Conservation (phyloP, 2,888 invertebrate genomes). For the Drosophila trichaetosa region DNA sequence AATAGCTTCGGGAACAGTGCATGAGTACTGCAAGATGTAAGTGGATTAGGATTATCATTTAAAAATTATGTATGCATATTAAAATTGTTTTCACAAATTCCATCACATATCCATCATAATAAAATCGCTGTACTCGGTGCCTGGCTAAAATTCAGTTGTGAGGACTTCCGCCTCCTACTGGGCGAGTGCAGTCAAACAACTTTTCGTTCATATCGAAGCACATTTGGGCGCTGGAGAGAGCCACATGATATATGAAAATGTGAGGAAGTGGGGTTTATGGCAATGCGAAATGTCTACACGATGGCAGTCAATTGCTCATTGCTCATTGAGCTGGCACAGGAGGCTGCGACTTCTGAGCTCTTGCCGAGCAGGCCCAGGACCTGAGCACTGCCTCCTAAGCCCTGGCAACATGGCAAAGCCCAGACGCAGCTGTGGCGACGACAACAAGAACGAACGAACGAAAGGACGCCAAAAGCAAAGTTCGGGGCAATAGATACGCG, state of each 20-base stretch:
- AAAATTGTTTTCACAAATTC: neutral
- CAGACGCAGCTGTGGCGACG: slow-evolving; percentile 54
- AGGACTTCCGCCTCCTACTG: slow-evolving; percentile 15
- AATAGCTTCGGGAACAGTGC: neutral
- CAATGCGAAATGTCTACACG: slow-evolving; percentile 30
- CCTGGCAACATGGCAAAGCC: slow-evolving; percentile 59
- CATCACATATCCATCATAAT: slow-evolving; percentile 11
- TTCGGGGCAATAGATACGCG: slow-evolving; percentile 38
- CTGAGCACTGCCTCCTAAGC: slow-evolving; percentile 51
- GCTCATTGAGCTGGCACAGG: slow-evolving; percentile 70
- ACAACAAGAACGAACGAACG: slow-evolving; percentile 11
- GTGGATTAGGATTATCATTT: neutral
- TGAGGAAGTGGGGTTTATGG: slow-evolving; percentile 30
- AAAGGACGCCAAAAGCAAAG: slow-evolving; percentile 34
- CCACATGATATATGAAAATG: slow-evolving; percentile 58
- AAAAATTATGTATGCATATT: neutral
- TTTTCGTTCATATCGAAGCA: slow-evolving; percentile 52
- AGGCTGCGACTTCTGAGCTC: slow-evolving; percentile 47
- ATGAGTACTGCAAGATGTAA: neutral
- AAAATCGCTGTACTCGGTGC: slow-evolving; percentile 10
- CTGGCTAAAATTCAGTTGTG: slow-evolving; percentile 41
- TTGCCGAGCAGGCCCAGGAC: slow-evolving; percentile 18
- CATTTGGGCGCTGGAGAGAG: slow-evolving; percentile 27
- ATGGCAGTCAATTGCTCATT: slow-evolving; percentile 75
- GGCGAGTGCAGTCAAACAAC: slow-evolving; percentile 40